Evolutionary conservation across 2,113 vertebrate genomes (phyloP).

Genomic region (Gobio gobio): DNA sequence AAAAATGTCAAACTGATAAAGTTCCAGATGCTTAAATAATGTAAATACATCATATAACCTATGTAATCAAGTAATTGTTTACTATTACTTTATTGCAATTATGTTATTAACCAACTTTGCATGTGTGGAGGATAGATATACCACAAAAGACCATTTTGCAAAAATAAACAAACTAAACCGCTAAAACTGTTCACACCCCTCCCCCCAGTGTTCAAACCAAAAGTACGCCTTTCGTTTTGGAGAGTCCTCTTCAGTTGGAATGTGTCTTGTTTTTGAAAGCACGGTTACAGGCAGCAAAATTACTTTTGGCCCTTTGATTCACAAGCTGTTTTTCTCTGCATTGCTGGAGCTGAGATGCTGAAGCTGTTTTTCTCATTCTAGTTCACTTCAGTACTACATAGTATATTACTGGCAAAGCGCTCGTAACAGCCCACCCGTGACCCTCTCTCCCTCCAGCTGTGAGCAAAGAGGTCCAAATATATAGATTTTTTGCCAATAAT

Average conservation of each 20-base stretch:
- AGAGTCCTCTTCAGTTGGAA: not conserved
- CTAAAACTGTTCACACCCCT: too few species aligned
- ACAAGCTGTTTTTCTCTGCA: not conserved
- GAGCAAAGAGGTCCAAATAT: not conserved
- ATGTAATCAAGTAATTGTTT: too few species aligned
- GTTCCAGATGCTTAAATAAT: too few species aligned
- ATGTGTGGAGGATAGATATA: too few species aligned
- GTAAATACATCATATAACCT: too few species aligned
- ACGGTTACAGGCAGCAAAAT: constrained; percentile 23
- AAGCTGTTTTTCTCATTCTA: constrained; percentile 38
- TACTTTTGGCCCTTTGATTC: constrained; percentile 3
- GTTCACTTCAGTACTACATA: not conserved
- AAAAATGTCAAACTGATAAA: too few species aligned
- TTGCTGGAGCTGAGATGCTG: not conserved
- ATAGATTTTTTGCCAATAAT: not conserved
- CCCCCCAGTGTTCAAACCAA: too few species aligned
- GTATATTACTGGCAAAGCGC: not conserved
- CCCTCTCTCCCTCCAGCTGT: not conserved
- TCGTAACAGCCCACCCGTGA: not conserved
- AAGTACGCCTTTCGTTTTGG: not conserved
- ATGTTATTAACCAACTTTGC: too few species aligned
- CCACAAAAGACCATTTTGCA: too few species aligned
- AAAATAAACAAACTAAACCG: too few species aligned
- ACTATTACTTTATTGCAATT: too few species aligned
- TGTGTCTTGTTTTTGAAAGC: constrained; percentile 12